Conservation (phyloP, 2,113 vertebrate species). For the Aldabrachelys gigantea region DNA sequence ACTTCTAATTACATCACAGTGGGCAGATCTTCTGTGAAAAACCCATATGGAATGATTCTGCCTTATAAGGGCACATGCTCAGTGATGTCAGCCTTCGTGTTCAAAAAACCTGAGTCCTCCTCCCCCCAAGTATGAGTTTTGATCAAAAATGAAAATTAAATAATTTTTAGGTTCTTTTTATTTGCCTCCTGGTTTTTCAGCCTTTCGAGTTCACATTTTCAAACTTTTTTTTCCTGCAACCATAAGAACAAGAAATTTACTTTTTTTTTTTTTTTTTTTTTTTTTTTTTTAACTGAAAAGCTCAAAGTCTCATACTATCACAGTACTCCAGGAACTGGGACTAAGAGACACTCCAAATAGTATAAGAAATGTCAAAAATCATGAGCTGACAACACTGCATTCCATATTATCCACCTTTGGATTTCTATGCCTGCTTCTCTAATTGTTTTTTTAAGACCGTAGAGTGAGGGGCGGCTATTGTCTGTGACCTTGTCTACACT, state of each 20-base stretch:
- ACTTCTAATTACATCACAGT: neutral
- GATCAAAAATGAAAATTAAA: neutral
- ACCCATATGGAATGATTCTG: neutral
- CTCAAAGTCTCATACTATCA: neutral
- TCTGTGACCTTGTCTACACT: no score
- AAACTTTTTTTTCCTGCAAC: neutral
- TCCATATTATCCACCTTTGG: neutral
- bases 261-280: neutral
- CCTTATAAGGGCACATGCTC: neutral
- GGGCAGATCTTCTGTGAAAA: neutral
- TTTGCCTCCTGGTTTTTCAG: neutral
- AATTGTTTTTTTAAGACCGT: neutral
- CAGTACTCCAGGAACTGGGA: neutral
- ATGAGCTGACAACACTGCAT: neutral
- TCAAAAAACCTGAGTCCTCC: no score
- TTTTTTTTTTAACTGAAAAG: neutral
- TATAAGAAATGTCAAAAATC: neutral
- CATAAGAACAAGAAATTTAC: neutral
- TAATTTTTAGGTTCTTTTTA: neutral
- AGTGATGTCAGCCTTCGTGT: neutral
- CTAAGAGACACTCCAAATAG: neutral
- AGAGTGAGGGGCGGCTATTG: conserved; percentile 28
- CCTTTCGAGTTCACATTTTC: neutral
- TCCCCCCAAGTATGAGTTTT: neutral
- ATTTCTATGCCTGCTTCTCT: accelerated